Evolutionary conservation across 2,113 vertebrate species (phyloP).

Genomic region (Pangasianodon gigas): DNA sequence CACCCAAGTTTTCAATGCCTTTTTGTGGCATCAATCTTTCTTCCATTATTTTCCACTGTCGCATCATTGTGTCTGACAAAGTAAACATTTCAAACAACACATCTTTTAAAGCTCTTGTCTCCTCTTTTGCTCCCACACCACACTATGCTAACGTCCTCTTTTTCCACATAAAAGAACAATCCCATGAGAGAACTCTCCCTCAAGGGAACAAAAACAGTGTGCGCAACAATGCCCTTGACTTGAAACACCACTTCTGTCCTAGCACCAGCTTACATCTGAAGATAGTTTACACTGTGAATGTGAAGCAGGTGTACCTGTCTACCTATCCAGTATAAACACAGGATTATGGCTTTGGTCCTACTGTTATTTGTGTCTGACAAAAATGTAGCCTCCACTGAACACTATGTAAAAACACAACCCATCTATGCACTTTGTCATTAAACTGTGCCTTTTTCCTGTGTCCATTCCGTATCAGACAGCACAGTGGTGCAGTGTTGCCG

Average conservation of each 20-base stretch:
- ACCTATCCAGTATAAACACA: constrained; percentile 48
- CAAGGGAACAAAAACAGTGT: constrained; percentile 55
- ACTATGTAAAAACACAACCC: constrained; percentile 1
- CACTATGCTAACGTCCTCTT: constrained; percentile 40
- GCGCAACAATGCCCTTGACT: constrained; percentile 62
- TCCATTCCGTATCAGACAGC: not conserved
- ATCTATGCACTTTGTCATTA: not conserved
- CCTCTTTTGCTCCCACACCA: constrained; percentile 31
- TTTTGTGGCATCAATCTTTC: not conserved
- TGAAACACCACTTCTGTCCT: constrained; percentile 61
- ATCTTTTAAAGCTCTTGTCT: constrained; percentile 25
- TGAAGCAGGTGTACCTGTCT: constrained; percentile 24
- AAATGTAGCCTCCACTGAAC: constrained; percentile 32
- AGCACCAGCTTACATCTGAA: constrained; percentile 14
- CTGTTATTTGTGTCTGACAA: constrained; percentile 41
- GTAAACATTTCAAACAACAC: constrained; percentile 29
- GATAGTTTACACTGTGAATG: constrained; percentile 45
- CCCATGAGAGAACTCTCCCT: constrained; percentile 37
- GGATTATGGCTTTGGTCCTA: constrained; percentile 21
- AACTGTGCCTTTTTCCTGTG: not conserved
- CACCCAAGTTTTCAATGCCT: not conserved
- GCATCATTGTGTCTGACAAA: constrained; percentile 3
- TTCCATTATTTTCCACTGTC: constrained; percentile 1
- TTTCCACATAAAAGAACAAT: constrained; percentile 49
- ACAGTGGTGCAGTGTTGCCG: not conserved